Evolutionary conservation across 2,888 invertebrate species (phyloP).

Genomic region (Limenitis camilla): DNA sequence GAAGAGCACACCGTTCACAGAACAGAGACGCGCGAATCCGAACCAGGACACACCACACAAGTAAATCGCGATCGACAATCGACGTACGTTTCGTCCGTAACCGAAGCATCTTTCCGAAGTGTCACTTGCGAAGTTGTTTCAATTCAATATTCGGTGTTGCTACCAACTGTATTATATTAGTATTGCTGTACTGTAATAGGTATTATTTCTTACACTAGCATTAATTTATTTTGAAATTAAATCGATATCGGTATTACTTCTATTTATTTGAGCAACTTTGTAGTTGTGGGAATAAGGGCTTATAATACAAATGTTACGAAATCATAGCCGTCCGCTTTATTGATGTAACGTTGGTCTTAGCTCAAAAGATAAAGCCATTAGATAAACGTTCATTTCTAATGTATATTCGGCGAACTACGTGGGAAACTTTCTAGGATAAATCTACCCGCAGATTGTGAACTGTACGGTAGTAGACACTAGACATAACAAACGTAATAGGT

Average conservation of each 20-base stretch:
- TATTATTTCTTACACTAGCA: too few relatives aligned
- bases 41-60: too few relatives aligned
- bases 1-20: too few relatives aligned
- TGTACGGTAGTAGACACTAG: not conserved
- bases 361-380: conserved; percentile 20
- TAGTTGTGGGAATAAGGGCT: conserved; percentile 10
- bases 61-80: too few relatives aligned
- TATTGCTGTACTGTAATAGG: too few relatives aligned
- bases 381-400: conserved; percentile 22
- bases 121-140: too few relatives aligned
- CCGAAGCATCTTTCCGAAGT: too few relatives aligned
- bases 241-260: not conserved
- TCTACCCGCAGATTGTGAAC: conserved; percentile 10
- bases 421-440: conserved; percentile 27
- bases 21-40: too few relatives aligned
- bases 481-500: conserved; percentile 19
- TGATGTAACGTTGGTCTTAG: conserved; percentile 15
- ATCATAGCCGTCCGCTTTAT: conserved; percentile 14
- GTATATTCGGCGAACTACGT: conserved; percentile 25
- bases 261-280: not conserved
- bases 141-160: too few relatives aligned
- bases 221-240: too few relatives aligned
- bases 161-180: too few relatives aligned
- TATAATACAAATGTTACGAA: conserved; percentile 10
- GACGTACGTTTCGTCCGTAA: too few relatives aligned